Evolutionary conservation across 2,888 invertebrate genomes (phyloP), one percentile per base, ranked within the genome.

Genomic region (Drosophila quinaria): DNA sequence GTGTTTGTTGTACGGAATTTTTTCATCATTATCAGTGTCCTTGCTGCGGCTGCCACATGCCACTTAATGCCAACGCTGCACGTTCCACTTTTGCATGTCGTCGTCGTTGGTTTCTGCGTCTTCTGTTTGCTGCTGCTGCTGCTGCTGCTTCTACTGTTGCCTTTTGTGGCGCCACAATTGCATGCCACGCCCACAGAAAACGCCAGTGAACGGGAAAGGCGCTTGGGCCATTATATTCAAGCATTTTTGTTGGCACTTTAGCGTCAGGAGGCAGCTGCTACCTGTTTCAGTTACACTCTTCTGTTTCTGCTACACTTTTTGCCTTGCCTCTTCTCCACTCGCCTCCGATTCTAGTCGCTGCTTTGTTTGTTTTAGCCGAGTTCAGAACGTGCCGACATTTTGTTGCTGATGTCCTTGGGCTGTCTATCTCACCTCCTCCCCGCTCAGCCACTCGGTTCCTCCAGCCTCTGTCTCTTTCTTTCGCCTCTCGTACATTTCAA

Each of bases 31-130:
- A 87, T 87, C 86, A 84, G 77, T 82, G 86, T 88, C 86, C 86
- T 87, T 87, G 64, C 58, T 50, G 59, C 54, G 44, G 55, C 66
- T 86, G 84, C 84, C 89, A 88, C 89, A 87, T 87, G 86, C 86
- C 89, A 88, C 86, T 87, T 87, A 88, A 87, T 88, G 86, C 86
- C 87, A 86, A 86, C 84, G 89, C 82, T 80, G 81, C 83, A 79
- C 86, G 81, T 76, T 73, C 86, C 78, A 86, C 87, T 87, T 84
- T 85, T 78, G 76, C 80, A 76, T 80, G 80, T 67, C 70, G 59
- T 64, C 77, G 70, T 64, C 77, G 70, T 68, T 52, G 75, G 81
- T 39, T 49, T 49, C 50, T 49, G 59, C 71, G 68, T 65, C 70
- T 49, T 61, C 74, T 65, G 63, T 63, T 81, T 58, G 73, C 50